Conservation (phyloP, 2,888 invertebrate genomes). For the Stramonita haemastoma region DNA sequence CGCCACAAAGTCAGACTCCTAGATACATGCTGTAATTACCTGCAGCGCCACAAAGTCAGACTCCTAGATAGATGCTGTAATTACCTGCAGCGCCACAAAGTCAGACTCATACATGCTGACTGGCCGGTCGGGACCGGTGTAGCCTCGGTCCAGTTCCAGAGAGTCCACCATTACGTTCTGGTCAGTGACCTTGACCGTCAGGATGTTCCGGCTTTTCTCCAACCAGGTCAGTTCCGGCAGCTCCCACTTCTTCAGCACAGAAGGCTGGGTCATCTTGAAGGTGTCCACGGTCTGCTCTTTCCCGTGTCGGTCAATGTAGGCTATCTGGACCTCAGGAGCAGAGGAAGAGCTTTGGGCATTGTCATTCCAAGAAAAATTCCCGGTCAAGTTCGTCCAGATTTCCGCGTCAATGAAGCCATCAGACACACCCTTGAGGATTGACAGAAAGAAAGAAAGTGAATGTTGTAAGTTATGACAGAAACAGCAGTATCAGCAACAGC, state of each 20-base stretch:
- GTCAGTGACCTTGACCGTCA: slow-evolving; percentile 29
- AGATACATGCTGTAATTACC: too few species aligned
- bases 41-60: too few species aligned
- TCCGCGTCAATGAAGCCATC: slow-evolving; percentile 22
- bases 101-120: neutral
- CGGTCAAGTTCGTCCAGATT: neutral
- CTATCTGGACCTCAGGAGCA: neutral
- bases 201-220: neutral
- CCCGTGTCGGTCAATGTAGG: neutral
- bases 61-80: too few species aligned
- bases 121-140: neutral
- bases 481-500: too few species aligned
- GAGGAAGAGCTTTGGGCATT: neutral
- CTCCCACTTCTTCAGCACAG: neutral
- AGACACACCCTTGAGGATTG: neutral
- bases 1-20: too few species aligned
- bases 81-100: slow-evolving; percentile 1
- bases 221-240: slow-evolving; percentile 34
- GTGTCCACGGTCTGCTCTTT: neutral
- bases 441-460: too few species aligned
- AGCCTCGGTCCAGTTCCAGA: slow-evolving; percentile 16
- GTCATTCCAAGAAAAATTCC: neutral
- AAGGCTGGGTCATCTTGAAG: neutral
- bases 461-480: too few species aligned
- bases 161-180: neutral